phyloP scores from a whole-genome alignment of 2,888 invertebrate species.

The Epiblema foenella region DNA sequence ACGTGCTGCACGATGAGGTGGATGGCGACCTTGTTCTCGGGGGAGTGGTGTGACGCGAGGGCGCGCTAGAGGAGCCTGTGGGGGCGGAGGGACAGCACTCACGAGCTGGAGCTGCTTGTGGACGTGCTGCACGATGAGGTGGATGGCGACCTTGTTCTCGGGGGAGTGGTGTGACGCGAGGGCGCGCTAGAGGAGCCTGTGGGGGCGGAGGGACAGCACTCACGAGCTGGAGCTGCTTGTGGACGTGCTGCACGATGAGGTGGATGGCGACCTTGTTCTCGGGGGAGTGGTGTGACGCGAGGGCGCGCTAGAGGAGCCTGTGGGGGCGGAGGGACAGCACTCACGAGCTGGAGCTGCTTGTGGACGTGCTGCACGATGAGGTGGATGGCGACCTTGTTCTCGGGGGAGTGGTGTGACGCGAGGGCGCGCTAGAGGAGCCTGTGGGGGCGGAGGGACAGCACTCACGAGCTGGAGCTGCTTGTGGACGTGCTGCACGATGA shows the following conservation, averaged over 20 bases:
- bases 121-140: slow-evolving; percentile 89
- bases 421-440: background rate
- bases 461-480: slow-evolving; percentile 94
- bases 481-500: slow-evolving; percentile 93
- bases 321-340: slow-evolving; percentile 49
- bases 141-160: background rate
- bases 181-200: background rate
- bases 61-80: background rate
- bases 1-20: slow-evolving; percentile 90
- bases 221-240: slow-evolving; percentile 95
- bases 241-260: slow-evolving; percentile 91
- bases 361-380: slow-evolving; percentile 92
- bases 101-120: slow-evolving; percentile 96
- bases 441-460: slow-evolving; percentile 41
- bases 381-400: background rate
- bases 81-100: slow-evolving; percentile 54
- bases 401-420: background rate
- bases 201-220: slow-evolving; percentile 53
- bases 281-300: background rate
- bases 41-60: background rate
- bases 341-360: slow-evolving; percentile 94
- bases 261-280: background rate
- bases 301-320: background rate
- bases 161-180: background rate
- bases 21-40: background rate